These are phyloP conservation scores for Empis stercorea DNA, from an alignment of 2,888 invertebrate species.

Conservation along the genomic window DNA sequence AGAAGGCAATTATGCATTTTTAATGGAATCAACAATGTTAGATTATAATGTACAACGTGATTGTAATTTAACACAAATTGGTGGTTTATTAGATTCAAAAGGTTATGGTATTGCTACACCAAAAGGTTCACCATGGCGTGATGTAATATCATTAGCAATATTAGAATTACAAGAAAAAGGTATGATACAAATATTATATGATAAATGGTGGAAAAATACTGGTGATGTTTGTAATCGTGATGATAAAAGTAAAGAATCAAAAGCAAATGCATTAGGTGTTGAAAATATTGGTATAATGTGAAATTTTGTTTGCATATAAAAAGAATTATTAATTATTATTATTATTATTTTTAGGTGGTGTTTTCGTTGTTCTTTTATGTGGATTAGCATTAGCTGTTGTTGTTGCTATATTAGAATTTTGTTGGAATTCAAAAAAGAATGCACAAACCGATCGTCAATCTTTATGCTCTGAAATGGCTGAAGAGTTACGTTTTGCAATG, in stretches of 20 bases:
- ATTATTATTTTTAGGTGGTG: constrained; percentile 52
- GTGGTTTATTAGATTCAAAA: constrained; percentile 48
- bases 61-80: constrained; percentile 95
- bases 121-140: constrained; percentile 93
- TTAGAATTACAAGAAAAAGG: constrained; percentile 92
- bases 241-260: constrained; percentile 78
- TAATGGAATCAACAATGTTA: constrained; percentile 96
- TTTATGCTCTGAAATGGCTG: constrained; percentile 85
- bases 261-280: constrained; percentile 77
- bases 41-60: constrained; percentile 92
- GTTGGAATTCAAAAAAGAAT: constrained; percentile 85
- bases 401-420: constrained; percentile 87
- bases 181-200: constrained; percentile 81
- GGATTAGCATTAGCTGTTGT: constrained; percentile 83
- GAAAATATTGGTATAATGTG: constrained; percentile 64
- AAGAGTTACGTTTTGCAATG: constrained; percentile 84
- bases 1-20: constrained; percentile 86
- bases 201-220: constrained; percentile 98
- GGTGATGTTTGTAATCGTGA: constrained; percentile 83
- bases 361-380: constrained; percentile 90
- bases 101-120: constrained; percentile 94
- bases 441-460: constrained; percentile 74
- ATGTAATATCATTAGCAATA: constrained; percentile 88
- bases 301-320: not conserved
- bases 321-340: not conserved